Evolutionary conservation across 2,888 invertebrate genomes (phyloP).

Genomic region (Rhingia campestris): DNA sequence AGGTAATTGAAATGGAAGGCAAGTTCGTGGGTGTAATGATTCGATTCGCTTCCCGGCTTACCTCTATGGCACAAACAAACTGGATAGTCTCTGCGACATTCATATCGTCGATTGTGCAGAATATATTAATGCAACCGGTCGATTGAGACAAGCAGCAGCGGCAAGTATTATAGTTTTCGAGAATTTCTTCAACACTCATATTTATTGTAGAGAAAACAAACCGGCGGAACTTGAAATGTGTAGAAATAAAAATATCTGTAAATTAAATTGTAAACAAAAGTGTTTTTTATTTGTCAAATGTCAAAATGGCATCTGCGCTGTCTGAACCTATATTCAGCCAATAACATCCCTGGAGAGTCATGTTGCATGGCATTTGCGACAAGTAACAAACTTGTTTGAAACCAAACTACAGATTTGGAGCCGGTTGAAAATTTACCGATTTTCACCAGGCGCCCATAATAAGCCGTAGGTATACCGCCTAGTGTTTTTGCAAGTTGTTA

Average conservation of each 20-base stretch:
- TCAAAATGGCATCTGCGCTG: background rate
- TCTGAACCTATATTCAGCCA: background rate
- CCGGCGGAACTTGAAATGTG: background rate
- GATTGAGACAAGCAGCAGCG: slow-evolving; percentile 40
- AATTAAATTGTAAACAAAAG: background rate
- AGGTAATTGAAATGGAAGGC: no score
- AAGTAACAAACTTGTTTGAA: no score
- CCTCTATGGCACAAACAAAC: slow-evolving; percentile 38
- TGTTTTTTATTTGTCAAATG: background rate
- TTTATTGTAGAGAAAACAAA: background rate
- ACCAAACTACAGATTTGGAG: no score
- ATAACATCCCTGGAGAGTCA: background rate
- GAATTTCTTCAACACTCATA: slow-evolving; percentile 5
- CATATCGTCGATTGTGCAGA: background rate
- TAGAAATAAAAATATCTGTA: background rate
- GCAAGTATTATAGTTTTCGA: slow-evolving; percentile 1
- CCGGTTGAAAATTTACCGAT: background rate
- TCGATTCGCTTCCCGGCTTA: background rate
- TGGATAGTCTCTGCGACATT: slow-evolving; percentile 1
- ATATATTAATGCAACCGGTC: background rate
- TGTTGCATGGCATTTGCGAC: no score
- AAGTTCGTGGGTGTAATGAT: background rate
- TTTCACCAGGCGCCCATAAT: background rate
- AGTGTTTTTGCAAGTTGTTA: background rate
- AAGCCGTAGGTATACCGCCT: slow-evolving; percentile 6